phyloP scores from a whole-genome alignment of 37 sponge, comb jelly and placozoan species.

The Spongilla lacustris region DNA sequence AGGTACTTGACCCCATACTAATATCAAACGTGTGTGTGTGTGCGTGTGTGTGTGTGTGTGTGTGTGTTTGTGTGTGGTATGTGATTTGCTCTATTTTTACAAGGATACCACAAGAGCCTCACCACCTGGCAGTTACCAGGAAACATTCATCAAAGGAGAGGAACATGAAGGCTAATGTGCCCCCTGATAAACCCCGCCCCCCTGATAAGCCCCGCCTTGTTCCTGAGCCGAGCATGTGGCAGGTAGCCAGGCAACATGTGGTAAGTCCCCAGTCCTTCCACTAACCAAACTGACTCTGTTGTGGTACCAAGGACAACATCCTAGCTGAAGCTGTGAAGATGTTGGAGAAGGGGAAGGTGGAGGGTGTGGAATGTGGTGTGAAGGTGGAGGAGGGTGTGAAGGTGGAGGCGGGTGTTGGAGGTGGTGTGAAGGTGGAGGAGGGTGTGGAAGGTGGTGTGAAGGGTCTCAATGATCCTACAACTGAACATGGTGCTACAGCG shows the following conservation, averaged over 20 bases:
- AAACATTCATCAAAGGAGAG: neutral
- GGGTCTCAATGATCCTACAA: too few relatives aligned
- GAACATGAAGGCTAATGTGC: neutral
- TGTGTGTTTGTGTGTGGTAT: neutral
- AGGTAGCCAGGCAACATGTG: conserved; percentile 27
- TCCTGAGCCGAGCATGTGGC: conserved; percentile 24
- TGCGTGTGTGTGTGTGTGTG: neutral
- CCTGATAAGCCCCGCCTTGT: neutral
- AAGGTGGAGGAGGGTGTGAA: neutral
- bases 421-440: neutral
- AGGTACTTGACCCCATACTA: too few relatives aligned
- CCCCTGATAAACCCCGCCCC: neutral
- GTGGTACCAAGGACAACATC: conserved; percentile 3
- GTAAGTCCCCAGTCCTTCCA: neutral
- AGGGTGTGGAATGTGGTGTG: neutral
- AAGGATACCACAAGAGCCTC: neutral
- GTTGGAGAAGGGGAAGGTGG: neutral
- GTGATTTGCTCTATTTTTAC: neutral
- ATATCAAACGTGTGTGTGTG: neutral
- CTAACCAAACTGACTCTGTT: neutral
- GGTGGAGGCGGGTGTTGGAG: neutral
- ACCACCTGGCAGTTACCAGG: neutral
- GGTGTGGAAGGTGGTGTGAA: neutral
- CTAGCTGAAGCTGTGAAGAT: neutral
- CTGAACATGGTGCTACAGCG: neutral